A percentile compares a stretch with the other conserved stretches of the same genome.
These are phyloP conservation scores for Uloborus diversus DNA, from an alignment of 1,140 invertebrate genomes.

Conservation along the genomic window DNA sequence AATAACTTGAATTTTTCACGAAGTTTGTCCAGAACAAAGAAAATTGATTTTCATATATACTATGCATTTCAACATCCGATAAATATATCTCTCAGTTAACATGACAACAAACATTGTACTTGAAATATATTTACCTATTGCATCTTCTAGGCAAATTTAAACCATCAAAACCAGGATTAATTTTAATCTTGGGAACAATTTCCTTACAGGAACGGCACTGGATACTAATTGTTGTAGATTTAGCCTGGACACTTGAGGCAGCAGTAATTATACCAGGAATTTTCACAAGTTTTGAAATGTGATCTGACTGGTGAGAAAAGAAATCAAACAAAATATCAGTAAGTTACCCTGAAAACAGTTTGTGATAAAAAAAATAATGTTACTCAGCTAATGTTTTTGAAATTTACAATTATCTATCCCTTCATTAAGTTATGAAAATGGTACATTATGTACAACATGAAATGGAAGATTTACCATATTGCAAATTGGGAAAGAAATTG, in stretches of 20 bases:
- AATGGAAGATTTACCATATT: no score
- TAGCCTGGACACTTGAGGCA: slow-evolving; percentile 91
- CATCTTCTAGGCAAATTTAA: slow-evolving; percentile 97
- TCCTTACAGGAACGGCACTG: slow-evolving; percentile 95
- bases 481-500: no score
- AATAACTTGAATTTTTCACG: no score
- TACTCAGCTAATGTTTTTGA: not conserved
- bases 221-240: slow-evolving; percentile 93
- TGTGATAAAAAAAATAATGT: not conserved
- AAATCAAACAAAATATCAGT: no score
- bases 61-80: no score
- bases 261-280: slow-evolving; percentile 96
- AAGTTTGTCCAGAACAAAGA: no score
- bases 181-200: slow-evolving; percentile 85
- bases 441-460: no score
- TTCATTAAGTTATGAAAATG: no score
- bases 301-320: slow-evolving; percentile 80
- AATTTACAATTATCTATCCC: not conserved
- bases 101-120: no score
- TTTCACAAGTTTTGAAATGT: slow-evolving; percentile 92
- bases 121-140: slow-evolving; percentile 74
- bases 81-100: no score
- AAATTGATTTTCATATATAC: no score
- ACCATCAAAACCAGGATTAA: slow-evolving; percentile 96
- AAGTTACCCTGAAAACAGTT: not conserved